phyloP scores from a whole-genome alignment of 2,888 invertebrate genomes.

The Drosophila paramelanica region DNA sequence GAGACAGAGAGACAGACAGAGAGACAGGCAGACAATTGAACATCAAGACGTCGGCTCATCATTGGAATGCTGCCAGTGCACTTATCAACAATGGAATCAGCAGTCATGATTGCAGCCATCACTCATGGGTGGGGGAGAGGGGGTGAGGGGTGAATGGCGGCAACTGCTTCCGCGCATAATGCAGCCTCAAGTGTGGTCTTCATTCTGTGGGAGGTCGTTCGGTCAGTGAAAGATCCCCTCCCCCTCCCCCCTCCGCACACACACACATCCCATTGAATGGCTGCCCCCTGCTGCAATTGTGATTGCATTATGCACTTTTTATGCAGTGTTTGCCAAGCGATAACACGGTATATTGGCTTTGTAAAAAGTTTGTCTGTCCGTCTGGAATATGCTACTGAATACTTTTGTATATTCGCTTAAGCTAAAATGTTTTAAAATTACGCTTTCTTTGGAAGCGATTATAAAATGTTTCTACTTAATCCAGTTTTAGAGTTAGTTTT shows the following conservation, averaged over 20 bases:
- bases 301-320: neutral
- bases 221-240: conserved; percentile 36
- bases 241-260: too few species aligned
- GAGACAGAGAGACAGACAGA: conserved; percentile 24
- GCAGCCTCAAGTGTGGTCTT: conserved; percentile 67
- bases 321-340: neutral
- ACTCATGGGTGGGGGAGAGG: neutral
- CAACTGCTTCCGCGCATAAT: conserved; percentile 24
- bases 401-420: too few species aligned
- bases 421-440: too few species aligned
- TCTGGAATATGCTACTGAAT: too few species aligned
- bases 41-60: conserved; percentile 56
- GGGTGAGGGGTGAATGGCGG: neutral
- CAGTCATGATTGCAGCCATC: conserved; percentile 55
- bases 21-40: conserved; percentile 39
- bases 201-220: conserved; percentile 65
- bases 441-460: too few species aligned
- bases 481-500: too few species aligned
- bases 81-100: conserved; percentile 55
- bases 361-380: too few species aligned
- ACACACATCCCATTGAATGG: neutral
- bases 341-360: neutral
- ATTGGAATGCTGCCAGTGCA: conserved; percentile 45
- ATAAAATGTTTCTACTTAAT: too few species aligned
- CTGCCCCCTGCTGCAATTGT: neutral